Evolutionary conservation across 1,140 invertebrate genomes (phyloP).

Genomic region (Platyscapa corneri): DNA sequence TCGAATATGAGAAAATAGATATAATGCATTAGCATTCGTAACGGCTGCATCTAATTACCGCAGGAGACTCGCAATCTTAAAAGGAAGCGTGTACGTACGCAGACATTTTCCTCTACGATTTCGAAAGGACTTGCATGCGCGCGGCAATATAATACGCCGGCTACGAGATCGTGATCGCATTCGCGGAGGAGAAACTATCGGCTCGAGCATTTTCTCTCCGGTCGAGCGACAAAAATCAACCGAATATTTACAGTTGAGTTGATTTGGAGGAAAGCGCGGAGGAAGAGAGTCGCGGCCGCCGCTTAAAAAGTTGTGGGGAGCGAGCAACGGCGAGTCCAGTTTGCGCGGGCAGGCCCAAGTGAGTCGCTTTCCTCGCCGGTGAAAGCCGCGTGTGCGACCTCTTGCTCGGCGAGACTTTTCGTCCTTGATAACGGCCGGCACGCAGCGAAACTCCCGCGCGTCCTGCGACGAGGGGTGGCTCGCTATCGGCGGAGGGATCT

Average conservation of each 20-base stretch:
- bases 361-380: not conserved
- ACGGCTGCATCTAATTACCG: not conserved
- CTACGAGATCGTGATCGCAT: not conserved
- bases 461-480: not conserved
- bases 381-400: not conserved
- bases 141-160: not conserved
- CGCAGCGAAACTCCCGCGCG: no score
- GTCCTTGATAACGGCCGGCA: not conserved
- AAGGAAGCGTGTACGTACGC: not conserved
- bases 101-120: not conserved
- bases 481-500: not conserved
- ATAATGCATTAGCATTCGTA: not conserved
- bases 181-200: not conserved
- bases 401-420: not conserved
- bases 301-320: no score
- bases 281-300: no score
- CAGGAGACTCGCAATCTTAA: not conserved
- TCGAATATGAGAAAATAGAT: not conserved
- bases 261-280: not conserved
- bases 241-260: constrained; percentile 19
- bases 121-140: not conserved
- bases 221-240: not conserved
- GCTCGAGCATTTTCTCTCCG: not conserved
- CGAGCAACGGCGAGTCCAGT: no score
- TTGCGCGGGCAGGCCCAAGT: no score